Evolutionary conservation across 23 tunicate species (phyloP).

Genomic region (Ascidia mentula): DNA sequence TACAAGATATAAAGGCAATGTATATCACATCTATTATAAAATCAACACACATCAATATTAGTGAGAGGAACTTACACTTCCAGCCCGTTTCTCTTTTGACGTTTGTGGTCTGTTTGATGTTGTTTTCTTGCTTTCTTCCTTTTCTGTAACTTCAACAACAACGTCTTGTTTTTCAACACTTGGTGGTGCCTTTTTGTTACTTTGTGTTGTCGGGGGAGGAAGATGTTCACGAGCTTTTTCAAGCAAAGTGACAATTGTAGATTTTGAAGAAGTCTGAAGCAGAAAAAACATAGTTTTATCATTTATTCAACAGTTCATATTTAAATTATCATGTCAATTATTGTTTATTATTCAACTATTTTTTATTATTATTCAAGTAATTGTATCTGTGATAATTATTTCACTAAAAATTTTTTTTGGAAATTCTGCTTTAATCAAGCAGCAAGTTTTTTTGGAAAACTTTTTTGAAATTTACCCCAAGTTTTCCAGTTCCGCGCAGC

Average conservation of each 20-base stretch:
- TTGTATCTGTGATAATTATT: too few species aligned
- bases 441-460: too few species aligned
- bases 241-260: conserved; percentile 43
- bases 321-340: too few species aligned
- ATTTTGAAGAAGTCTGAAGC: conserved; percentile 61
- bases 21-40: too few species aligned
- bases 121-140: conserved; percentile 18
- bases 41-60: too few species aligned
- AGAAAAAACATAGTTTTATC: too few species aligned
- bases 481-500: conserved; percentile 44
- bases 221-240: conserved; percentile 74
- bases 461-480: conserved; percentile 30
- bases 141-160: not conserved
- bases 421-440: too few species aligned
- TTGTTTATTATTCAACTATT: too few species aligned
- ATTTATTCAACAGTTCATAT: not conserved
- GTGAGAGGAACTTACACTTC: not conserved
- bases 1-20: too few species aligned
- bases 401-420: too few species aligned
- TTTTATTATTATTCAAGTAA: too few species aligned
- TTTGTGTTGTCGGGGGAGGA: conserved; percentile 59
- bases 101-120: not conserved
- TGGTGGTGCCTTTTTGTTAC: conserved; percentile 13
- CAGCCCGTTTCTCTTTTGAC: conserved; percentile 14
- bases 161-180: not conserved